phyloP scores from a whole-genome alignment of 2,113 vertebrate genomes.

The Trogon melanurus region DNA sequence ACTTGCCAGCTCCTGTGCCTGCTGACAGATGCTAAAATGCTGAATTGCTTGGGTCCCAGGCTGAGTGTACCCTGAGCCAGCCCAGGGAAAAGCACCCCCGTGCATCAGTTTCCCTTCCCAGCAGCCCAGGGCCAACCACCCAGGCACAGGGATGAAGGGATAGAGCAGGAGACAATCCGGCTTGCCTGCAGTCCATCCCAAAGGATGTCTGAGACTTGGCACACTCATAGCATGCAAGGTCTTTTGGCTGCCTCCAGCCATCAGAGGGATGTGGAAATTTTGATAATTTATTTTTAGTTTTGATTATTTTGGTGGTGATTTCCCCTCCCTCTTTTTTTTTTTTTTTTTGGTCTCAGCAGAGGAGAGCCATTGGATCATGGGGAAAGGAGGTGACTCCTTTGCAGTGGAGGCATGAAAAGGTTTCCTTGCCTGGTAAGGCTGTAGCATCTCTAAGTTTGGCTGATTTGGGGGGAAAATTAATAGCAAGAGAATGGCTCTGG shows the following conservation, averaged over 20 bases:
- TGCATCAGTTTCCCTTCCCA: background rate
- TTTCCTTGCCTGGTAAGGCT: background rate
- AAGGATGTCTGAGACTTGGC: background rate
- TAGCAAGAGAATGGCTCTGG: background rate
- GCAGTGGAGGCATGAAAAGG: rapidly evolving
- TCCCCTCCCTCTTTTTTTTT: rapidly evolving
- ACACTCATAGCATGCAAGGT: background rate
- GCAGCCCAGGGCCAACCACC: background rate
- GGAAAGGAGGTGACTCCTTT: background rate
- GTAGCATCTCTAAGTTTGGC: background rate
- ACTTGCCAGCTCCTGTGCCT: background rate
- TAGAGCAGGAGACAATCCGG: background rate
- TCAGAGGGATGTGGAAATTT: background rate
- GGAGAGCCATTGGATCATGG: background rate
- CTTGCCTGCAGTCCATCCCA: rapidly evolving
- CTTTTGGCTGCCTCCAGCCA: background rate
- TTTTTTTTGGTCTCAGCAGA: background rate
- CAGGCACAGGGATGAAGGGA: background rate
- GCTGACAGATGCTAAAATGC: background rate
- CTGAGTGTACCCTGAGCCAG: background rate
- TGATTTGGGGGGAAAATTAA: background rate
- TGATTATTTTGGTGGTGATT: background rate
- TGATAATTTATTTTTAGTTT: background rate
- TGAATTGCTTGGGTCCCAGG: background rate
- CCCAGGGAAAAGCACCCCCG: background rate